Evolutionary conservation across 2,888 invertebrate species (phyloP), one percentile per base, ranked within the genome.

Genomic region (Netelia inedita): DNA sequence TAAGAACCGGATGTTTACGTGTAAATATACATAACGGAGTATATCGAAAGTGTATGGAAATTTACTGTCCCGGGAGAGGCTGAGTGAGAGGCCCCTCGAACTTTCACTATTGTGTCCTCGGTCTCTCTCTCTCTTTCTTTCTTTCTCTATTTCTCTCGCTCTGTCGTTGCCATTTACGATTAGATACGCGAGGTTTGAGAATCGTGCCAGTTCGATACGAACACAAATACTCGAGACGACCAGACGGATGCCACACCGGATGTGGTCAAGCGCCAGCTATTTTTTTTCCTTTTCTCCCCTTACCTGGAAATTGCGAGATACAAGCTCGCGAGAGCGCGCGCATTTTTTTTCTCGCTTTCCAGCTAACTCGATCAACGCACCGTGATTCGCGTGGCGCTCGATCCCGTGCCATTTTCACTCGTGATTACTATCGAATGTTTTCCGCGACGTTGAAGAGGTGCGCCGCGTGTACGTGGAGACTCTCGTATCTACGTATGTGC

Each of bases 381-480:
- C n/a, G 50, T 50, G 82, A 82, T 80, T 85, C 69, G 76, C 69
- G 76, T 68, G 69, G 35, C 69, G 57, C 41, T 75, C 69, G 63
- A 87, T 85, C 79, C 73, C 82, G 82, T 87, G 84, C 85, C 57
- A 87, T 88, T 88, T 88, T 82, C 83, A 84, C 82, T 86, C 80
- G 73, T 82, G 87, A 90, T 90, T 88, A 89, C 88, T 86, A 90
- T 89, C 86, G 82, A 83, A 83, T 57, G 86, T 80, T 85, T 79
- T 75, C 86, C 79, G 79, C 65, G 79, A 69, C 68, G 59, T 69
- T 65, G 59, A 63, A 73, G 75, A 85, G 86, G 87, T 79, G 85
- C 81, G 84, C 82, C 85, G 43, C 14, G 11, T 8, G 23, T 61
- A 10, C 53, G 69, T 72, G 73, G 28, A 28, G 28, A 28, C 5